Evolutionary conservation across 2,113 vertebrate genomes (phyloP).

Genomic region (Rousettus leschenaultii): DNA sequence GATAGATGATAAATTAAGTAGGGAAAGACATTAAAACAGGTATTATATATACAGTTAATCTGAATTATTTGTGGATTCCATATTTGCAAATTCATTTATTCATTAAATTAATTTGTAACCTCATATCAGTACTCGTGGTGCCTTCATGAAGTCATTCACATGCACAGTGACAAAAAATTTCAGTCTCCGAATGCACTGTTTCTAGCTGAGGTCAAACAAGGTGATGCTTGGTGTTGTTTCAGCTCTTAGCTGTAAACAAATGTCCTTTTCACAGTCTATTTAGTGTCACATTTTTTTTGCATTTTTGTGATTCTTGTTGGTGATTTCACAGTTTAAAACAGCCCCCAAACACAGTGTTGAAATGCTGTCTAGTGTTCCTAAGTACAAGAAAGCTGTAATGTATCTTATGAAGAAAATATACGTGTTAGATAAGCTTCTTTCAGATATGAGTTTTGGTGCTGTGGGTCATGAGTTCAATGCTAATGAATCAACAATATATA

Average conservation of each 20-base stretch:
- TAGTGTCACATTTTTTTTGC: neutral
- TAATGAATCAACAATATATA: neutral
- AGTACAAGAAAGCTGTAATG: neutral
- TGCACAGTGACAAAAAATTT: neutral
- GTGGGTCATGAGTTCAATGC: neutral
- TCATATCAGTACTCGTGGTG: neutral
- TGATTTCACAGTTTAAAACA: neutral
- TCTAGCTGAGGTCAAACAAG: neutral
- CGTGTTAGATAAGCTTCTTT: neutral
- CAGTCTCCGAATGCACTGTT: neutral
- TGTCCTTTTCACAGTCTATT: neutral
- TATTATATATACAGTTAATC: neutral
- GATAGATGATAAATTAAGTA: neutral
- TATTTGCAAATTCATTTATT: neutral
- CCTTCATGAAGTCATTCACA: neutral
- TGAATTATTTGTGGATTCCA: neutral
- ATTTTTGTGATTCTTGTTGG: neutral
- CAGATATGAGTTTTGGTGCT: neutral
- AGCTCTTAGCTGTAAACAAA: neutral
- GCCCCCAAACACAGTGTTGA: neutral
- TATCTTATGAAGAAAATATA: neutral
- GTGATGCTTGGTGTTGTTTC: neutral
- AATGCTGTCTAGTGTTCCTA: neutral
- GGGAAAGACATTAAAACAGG: neutral
- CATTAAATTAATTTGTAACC: neutral